Percentiles rank a stretch among this genome's conserved stretches.
Conservation (phyloP, 1,140 invertebrate species). For the Littorina saxatilis region DNA sequence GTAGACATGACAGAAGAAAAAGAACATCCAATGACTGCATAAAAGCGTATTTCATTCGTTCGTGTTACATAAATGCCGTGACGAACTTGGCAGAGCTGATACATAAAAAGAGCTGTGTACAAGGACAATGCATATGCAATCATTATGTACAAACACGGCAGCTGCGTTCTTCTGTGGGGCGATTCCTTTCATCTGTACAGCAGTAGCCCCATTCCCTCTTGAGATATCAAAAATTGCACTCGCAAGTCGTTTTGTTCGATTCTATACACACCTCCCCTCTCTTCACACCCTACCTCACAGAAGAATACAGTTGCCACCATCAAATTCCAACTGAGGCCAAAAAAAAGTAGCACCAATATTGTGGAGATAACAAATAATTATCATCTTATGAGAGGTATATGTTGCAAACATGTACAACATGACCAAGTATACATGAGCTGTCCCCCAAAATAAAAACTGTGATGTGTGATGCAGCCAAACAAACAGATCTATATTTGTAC, state of each 20-base stretch:
- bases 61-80: neutral
- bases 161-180: neutral
- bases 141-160: neutral
- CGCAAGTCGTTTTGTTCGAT: neutral
- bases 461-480: neutral
- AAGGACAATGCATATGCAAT: constrained; percentile 19
- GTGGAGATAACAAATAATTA: constrained; percentile 29
- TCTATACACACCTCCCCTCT: no score
- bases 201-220: neutral
- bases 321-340: neutral
- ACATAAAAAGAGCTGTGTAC: constrained; percentile 25
- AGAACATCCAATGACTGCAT: neutral
- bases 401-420: neutral
- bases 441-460: neutral
- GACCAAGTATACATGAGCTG: no score
- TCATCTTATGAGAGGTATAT: constrained; percentile 28
- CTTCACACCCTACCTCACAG: neutral
- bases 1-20: no score
- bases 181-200: neutral
- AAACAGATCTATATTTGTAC: neutral
- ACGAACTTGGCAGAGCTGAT: neutral
- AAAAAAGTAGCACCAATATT: constrained; percentile 37
- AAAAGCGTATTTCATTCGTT: neutral
- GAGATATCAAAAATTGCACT: constrained; percentile 3
- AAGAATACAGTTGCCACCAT: neutral